Evolutionary conservation across 2,797 vertebrate genomes (phyloP).

Genomic region (Gymnocypris eckloni): DNA sequence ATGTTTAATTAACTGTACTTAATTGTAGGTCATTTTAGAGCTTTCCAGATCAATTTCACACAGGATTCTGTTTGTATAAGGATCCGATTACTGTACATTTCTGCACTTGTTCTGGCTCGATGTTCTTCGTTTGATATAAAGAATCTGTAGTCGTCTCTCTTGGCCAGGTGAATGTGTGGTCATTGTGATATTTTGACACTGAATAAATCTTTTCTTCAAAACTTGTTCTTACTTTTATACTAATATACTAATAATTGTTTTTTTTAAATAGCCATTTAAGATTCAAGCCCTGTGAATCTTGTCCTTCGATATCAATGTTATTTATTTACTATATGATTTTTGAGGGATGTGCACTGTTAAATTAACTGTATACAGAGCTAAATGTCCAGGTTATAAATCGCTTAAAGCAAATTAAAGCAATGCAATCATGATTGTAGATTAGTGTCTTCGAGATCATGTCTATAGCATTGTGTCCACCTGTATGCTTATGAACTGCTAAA

Average conservation of each 20-base stretch:
- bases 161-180: constrained; percentile 91
- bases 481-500: neutral
- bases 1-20: neutral
- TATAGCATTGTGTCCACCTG: neutral
- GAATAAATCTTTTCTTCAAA: constrained; percentile 41
- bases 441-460: neutral
- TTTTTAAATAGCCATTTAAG: neutral
- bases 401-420: neutral
- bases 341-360: neutral
- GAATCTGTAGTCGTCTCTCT: constrained; percentile 86
- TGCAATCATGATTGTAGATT: neutral
- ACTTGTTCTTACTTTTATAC: neutral
- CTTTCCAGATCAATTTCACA: neutral
- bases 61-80: neutral
- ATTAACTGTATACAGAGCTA: neutral
- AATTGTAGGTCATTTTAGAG: too few species aligned
- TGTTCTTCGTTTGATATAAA: constrained; percentile 85
- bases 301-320: neutral
- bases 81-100: constrained; percentile 74
- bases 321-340: neutral
- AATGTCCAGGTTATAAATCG: too few species aligned
- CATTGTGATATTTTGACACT: constrained; percentile 85
- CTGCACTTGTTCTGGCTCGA: constrained; percentile 88
- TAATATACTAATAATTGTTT: neutral
- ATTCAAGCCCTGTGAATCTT: neutral